Evolutionary conservation across 2,113 vertebrate genomes (phyloP).

Genomic region (Notarius quadriscutis): DNA sequence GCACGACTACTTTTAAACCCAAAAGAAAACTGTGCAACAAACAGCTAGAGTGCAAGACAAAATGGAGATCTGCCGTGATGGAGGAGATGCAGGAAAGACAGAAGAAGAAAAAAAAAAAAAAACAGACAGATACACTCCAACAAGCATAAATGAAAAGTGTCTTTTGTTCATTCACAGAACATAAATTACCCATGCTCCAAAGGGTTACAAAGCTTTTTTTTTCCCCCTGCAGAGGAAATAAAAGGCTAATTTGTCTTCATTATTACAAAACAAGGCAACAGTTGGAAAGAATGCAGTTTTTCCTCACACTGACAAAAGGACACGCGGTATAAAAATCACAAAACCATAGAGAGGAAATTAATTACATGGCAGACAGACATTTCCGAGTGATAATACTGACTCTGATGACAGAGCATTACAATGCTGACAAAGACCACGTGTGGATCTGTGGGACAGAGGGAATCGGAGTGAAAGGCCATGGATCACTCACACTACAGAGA

Average conservation of each 20-base stretch:
- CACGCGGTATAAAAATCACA: conserved; percentile 39
- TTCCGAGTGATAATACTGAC: conserved; percentile 31
- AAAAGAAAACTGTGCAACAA: neutral
- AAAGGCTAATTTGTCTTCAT: conserved; percentile 58
- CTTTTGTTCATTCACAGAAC: conserved; percentile 49
- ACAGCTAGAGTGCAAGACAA: neutral
- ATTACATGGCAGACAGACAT: conserved; percentile 50
- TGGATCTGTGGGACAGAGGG: conserved; percentile 38
- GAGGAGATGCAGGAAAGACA: neutral
- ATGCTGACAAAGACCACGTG: conserved; percentile 31
- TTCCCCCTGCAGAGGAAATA: conserved; percentile 53
- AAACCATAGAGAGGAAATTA: conserved; percentile 51
- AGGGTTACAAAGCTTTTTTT: conserved; percentile 46
- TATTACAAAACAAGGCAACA: conserved; percentile 57
- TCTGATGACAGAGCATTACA: conserved; percentile 34
- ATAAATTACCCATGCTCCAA: conserved; percentile 41
- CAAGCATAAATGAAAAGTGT: conserved; percentile 40
- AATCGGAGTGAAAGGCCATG: conserved; percentile 36
- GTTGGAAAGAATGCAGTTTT: conserved; percentile 46
- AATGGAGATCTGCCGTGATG: neutral
- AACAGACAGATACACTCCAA: conserved; percentile 21
- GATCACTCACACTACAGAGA: conserved; percentile 27
- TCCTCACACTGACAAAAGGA: conserved; percentile 30
- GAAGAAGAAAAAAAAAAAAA: conserved; percentile 6
- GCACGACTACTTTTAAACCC: neutral